Percentiles rank a stretch among this genome's conserved stretches.
Conservation (phyloP, 2,797 vertebrate genomes). For the Gallinago stenura region DNA sequence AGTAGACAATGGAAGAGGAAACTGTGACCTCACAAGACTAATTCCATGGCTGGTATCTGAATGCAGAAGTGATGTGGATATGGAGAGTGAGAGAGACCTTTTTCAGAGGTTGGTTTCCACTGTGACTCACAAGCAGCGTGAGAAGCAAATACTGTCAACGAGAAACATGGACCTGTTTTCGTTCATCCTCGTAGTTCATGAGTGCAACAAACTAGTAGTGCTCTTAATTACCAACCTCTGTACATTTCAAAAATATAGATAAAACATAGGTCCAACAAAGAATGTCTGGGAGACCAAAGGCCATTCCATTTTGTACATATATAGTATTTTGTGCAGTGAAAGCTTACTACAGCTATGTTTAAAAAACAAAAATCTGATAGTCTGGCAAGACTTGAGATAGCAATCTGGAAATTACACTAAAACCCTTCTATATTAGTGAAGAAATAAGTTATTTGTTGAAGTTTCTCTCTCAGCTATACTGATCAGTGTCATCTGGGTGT, state of each 20-base stretch:
- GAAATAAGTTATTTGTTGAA: background rate
- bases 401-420: background rate
- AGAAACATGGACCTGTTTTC: background rate
- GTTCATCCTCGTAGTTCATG: background rate
- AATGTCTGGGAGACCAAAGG: background rate
- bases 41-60: background rate
- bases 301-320: background rate
- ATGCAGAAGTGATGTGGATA: background rate
- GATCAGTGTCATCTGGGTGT: background rate
- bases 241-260: background rate
- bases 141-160: background rate
- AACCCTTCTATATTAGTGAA: fast-evolving
- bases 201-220: background rate
- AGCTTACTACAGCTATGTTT: background rate
- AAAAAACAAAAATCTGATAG: background rate
- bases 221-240: background rate
- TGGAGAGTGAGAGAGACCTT: background rate
- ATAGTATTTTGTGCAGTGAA: background rate
- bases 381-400: background rate
- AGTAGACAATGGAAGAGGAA: background rate
- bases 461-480: background rate
- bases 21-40: background rate
- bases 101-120: background rate
- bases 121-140: background rate
- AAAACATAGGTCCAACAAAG: background rate